Conservation (phyloP, 2,888 invertebrate species). For the Xylophagus ater region DNA sequence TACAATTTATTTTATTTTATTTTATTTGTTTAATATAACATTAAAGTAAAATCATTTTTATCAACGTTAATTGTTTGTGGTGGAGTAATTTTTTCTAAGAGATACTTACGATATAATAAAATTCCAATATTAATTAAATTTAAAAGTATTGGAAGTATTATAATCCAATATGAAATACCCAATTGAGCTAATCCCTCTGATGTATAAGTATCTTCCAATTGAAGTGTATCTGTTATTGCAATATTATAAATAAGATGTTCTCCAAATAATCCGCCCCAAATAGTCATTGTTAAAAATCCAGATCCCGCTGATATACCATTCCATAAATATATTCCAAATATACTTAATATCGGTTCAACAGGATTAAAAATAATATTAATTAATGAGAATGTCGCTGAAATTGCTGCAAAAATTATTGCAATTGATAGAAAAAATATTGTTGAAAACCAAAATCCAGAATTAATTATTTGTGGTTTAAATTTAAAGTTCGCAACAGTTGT, state of each 20-base stretch:
- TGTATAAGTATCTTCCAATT: slow-evolving; percentile 20
- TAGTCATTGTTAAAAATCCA: slow-evolving; percentile 27
- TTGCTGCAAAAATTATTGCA: slow-evolving; percentile 41
- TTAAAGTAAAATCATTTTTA: slow-evolving; percentile 17
- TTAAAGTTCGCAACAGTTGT: not conserved
- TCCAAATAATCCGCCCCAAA: slow-evolving; percentile 38
- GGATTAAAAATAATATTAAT: slow-evolving; percentile 50
- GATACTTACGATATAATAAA: slow-evolving; percentile 29
- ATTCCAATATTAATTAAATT: slow-evolving; percentile 27
- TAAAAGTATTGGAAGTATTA: slow-evolving; percentile 18
- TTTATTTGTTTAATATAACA: slow-evolving; percentile 20
- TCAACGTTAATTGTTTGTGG: slow-evolving; percentile 20
- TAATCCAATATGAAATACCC: slow-evolving; percentile 41
- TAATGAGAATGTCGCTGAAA: slow-evolving; percentile 42
- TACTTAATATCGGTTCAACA: slow-evolving; percentile 38
- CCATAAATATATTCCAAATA: slow-evolving; percentile 48
- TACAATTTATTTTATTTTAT: too few species aligned
- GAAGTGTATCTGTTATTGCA: slow-evolving; percentile 35
- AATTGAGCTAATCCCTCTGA: slow-evolving; percentile 31
- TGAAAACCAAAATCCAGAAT: slow-evolving; percentile 43
- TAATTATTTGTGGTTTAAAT: slow-evolving; percentile 21
- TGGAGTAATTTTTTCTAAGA: slow-evolving; percentile 29
- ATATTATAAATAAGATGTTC: slow-evolving; percentile 31
- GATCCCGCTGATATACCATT: slow-evolving; percentile 41
- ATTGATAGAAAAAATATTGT: slow-evolving; percentile 44